Evolutionary conservation across 2,888 invertebrate species (phyloP).

Genomic region (Netelia inedita): DNA sequence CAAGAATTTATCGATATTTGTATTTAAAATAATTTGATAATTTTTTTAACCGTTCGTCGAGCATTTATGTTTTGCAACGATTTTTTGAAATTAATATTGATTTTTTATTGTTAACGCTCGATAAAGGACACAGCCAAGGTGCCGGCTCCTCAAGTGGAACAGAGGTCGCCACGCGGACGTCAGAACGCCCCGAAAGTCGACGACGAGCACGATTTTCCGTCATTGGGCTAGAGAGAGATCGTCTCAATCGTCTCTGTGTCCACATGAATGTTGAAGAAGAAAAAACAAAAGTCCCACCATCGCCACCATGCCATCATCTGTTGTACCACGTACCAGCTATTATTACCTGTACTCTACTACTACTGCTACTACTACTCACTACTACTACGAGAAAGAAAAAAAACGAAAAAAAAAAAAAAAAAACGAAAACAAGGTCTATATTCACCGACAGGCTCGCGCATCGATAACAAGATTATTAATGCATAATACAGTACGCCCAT

Average conservation of each 20-base stretch:
- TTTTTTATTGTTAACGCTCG: constrained; percentile 23
- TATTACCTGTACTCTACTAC: constrained; percentile 71
- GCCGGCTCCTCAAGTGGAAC: constrained; percentile 78
- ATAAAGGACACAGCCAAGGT: constrained; percentile 69
- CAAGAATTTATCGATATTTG: not conserved
- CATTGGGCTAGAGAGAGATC: constrained; percentile 89
- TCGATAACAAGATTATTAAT: constrained; percentile 82
- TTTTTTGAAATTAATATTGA: constrained; percentile 12
- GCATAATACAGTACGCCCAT: constrained; percentile 79
- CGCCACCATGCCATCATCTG: constrained; percentile 78
- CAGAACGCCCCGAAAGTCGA: constrained; percentile 94
- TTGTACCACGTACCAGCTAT: constrained; percentile 73
- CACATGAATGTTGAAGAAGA: constrained; percentile 42
- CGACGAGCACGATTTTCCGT: constrained; percentile 98
- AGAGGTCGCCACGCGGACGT: constrained; percentile 83
- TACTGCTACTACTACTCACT: constrained; percentile 51
- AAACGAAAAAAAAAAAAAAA: constrained; percentile 26
- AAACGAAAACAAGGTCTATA: constrained; percentile 61
- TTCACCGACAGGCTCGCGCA: constrained; percentile 80
- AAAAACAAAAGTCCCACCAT: constrained; percentile 70
- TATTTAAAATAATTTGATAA: constrained; percentile 7
- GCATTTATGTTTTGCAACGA: not conserved
- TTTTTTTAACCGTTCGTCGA: not conserved
- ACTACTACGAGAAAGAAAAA: constrained; percentile 73
- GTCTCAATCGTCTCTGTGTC: constrained; percentile 31